Percentiles rank a stretch among this genome's conserved stretches.
These are phyloP conservation scores for Pseudoatta argentina DNA, from an alignment of 1,140 invertebrate species.

Conservation along the genomic window DNA sequence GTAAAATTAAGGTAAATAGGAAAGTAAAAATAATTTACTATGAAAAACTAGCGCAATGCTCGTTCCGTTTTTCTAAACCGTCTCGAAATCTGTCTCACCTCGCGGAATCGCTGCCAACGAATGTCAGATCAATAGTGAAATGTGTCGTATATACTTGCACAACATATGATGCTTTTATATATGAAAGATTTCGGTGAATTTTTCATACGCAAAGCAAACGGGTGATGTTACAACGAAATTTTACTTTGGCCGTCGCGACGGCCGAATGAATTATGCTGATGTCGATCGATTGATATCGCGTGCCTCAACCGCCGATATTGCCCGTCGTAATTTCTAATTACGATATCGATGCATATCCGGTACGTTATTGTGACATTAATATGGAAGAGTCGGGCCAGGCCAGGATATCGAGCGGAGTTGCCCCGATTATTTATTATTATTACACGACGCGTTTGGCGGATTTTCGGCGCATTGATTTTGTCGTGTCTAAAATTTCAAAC, in stretches of 20 bases:
- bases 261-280: background rate
- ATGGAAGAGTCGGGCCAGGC: background rate
- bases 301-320: constrained; percentile 14
- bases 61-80: background rate
- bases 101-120: constrained; percentile 46
- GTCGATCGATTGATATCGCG: constrained; percentile 39
- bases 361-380: constrained; percentile 29
- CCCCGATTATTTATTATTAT: constrained; percentile 35
- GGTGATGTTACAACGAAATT: constrained; percentile 15
- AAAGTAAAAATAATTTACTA: constrained; percentile 2
- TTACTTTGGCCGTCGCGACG: background rate
- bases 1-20: constrained; percentile 24
- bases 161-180: constrained; percentile 36
- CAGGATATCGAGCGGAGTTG: too few relatives aligned
- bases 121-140: constrained; percentile 56
- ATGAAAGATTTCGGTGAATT: constrained; percentile 52
- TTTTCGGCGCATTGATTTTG: constrained; percentile 54
- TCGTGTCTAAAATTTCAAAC: constrained; percentile 53
- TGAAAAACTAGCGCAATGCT: background rate
- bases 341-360: background rate
- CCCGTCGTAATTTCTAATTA: constrained; percentile 47
- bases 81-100: constrained; percentile 42
- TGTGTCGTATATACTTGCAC: constrained; percentile 10
- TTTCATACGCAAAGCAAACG: constrained; percentile 18
- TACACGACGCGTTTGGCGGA: background rate